Base-by-base conservation (phyloP, 2,888 invertebrate species). In the Ectemnius cavifrons region DNA sequence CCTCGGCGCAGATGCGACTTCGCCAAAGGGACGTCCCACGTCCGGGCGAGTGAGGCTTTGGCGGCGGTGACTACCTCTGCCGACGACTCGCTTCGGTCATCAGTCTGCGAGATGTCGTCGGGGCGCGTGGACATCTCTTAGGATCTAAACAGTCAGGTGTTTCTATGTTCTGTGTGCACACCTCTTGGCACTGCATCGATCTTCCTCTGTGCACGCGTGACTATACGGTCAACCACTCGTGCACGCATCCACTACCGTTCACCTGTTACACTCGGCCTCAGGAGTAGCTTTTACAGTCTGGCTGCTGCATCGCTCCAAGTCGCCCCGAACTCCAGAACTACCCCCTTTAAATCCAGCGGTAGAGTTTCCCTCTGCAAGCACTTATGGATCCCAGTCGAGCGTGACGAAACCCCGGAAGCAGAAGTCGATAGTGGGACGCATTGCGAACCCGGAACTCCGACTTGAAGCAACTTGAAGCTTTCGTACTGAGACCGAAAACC, bases 1-100 rank as follows among this genome's bases (percentile, higher is more conserved):
- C 73, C 81, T 84, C 78, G 81, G 84, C 83, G 83, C 84, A 84
- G 79, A 81, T 80, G 83, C 83, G 69, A 71, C 59, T 74, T 75
- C 67, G 58, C 69, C 70, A 75, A 73, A 77, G 84, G 76, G 71
- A 73, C 75, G 64, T 75, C 62, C 60, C 70, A 73, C 75, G 66
- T 74, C 62, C 60, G 69, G 66, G 14, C 75, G 65, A 63, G 47
- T 4, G 13, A 47, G 63, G 63, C 77, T 63, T 52, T 52, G 67
- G 47, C 68, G 67, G 47, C 68, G 59, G 16, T 67, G 59, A 67
- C 83, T 64, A 65, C 72, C 60, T 52, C 52, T 63, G 37, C 27
- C 27, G 73, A 18, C 67, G 75, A 57, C 62, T 16, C 65, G 73
- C 78, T 77, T 73, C 77, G 80, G 78, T 77, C 67, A 77, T 27